Base-by-base conservation (phyloP, 2,113 vertebrate genomes). In the Actinemys pallida region DNA sequence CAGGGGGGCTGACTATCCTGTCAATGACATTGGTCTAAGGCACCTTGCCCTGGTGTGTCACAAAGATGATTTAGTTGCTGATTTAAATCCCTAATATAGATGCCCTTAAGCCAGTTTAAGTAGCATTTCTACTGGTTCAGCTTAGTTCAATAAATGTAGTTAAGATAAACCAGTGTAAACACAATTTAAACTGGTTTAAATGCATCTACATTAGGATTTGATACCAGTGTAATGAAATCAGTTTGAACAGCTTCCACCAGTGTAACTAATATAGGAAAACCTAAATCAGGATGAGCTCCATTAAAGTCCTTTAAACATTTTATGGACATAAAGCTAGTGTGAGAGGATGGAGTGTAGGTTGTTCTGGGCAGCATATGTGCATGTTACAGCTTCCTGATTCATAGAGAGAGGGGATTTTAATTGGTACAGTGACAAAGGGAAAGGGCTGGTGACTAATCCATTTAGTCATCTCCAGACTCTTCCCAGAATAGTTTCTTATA, bases 401-500 rank as follows among this genome's bases (percentile, higher is more conserved):
- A 1, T 88, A 88, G 27, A 86, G 42, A 5, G 42, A 90, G 81
- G 82, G 72, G 80, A 84, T 93, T 95, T 91, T 42, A 86, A 93
- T 69, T 75, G 69, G 72, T 49, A 80, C 86, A 86, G 52, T 42
- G 86, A 88, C 85, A 92, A 89, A 89, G 84, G 24, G 35, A 81
- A 81, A 79, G 90, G 91, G n/a, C 35, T 90, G 45, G 57, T 96
- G 97, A 96, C 87, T 97, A 96, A 97, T 16, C 10, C 2, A 1
- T n/a, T 97, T 92, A 96, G 88, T 97, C 92, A 92, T 91, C 85
- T 87, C 17, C 88, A 95, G 85, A 93, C 85, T 80, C 91, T 92
- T 86, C 88, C 83, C 90, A 89, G 91, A 97, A 92, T 78, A 85
- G 76, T 62, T 80, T 84, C 42, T 90, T 83, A 14, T 87, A 94